A percentile compares a stretch with the other conserved stretches of the same genome.
Evolutionary conservation across 2,888 invertebrate genomes (phyloP).

Genomic region (Fabriciana adippe): DNA sequence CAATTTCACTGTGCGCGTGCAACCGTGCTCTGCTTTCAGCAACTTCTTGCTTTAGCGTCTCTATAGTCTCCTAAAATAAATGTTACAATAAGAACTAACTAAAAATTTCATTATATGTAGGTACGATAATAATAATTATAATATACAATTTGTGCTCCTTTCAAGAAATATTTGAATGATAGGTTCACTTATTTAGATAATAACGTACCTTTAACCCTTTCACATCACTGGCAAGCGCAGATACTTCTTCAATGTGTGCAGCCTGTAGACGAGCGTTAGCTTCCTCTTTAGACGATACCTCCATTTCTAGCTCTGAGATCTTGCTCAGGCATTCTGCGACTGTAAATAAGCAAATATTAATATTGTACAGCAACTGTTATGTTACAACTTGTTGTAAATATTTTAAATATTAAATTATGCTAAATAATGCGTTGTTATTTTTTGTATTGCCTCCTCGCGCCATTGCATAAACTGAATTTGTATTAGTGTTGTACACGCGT

Average conservation of each 20-base stretch:
- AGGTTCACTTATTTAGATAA: neutral
- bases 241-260: slow-evolving; percentile 70
- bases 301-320: slow-evolving; percentile 81
- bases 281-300: slow-evolving; percentile 79
- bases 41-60: slow-evolving; percentile 74
- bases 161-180: no score
- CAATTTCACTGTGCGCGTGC: slow-evolving; percentile 74
- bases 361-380: neutral
- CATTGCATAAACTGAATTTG: neutral
- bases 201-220: slow-evolving; percentile 70
- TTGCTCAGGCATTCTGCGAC: slow-evolving; percentile 83
- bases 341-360: slow-evolving; percentile 49
- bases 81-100: neutral
- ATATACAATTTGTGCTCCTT: neutral
- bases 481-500: neutral
- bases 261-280: slow-evolving; percentile 76
- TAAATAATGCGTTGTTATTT: neutral
- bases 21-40: slow-evolving; percentile 71
- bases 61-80: slow-evolving; percentile 67
- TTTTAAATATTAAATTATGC: neutral
- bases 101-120: neutral
- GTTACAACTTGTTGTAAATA: neutral
- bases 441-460: neutral
- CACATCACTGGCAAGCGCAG: slow-evolving; percentile 69
- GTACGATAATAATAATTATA: neutral